These are phyloP conservation scores for Erpetoichthys calabaricus DNA, from an alignment of 2,797 vertebrate genomes.

Conservation along the genomic window DNA sequence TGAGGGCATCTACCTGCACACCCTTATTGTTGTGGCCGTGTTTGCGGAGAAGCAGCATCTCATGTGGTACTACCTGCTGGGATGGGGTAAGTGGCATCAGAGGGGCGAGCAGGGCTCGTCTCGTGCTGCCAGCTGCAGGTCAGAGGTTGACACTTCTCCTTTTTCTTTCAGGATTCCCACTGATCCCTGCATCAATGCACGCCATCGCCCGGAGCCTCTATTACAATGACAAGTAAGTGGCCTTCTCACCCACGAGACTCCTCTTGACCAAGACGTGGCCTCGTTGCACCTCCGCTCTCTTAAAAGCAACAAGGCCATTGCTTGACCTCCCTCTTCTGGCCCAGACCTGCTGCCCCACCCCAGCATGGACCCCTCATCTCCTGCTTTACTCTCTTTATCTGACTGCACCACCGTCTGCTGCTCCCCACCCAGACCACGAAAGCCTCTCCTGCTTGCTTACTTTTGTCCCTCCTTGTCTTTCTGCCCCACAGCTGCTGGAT, in stretches of 20 bases:
- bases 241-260: not conserved
- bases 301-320: too few relatives aligned
- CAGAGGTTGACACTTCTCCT: not conserved
- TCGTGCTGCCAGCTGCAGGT: too few relatives aligned
- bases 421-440: too few relatives aligned
- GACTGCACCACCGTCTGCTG: too few relatives aligned
- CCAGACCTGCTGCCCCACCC: too few relatives aligned
- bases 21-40: conserved; percentile 91
- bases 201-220: conserved; percentile 80
- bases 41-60: conserved; percentile 94
- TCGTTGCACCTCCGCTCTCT: too few relatives aligned
- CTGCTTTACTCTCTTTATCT: too few relatives aligned
- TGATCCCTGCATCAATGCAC: conserved; percentile 82
- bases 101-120: too few relatives aligned
- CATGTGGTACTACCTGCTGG: conserved; percentile 92
- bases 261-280: too few relatives aligned
- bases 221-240: conserved; percentile 87
- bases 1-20: conserved; percentile 92
- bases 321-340: too few relatives aligned
- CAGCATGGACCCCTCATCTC: too few relatives aligned
- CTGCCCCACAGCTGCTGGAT: conserved; percentile 76
- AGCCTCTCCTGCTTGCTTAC: too few relatives aligned
- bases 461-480: conserved; percentile 3
- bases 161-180: conserved; percentile 67
- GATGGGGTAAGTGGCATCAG: conserved; percentile 69